Evolutionary conservation across 2,888 invertebrate genomes (phyloP).

Genomic region (Chirona hameri): DNA sequence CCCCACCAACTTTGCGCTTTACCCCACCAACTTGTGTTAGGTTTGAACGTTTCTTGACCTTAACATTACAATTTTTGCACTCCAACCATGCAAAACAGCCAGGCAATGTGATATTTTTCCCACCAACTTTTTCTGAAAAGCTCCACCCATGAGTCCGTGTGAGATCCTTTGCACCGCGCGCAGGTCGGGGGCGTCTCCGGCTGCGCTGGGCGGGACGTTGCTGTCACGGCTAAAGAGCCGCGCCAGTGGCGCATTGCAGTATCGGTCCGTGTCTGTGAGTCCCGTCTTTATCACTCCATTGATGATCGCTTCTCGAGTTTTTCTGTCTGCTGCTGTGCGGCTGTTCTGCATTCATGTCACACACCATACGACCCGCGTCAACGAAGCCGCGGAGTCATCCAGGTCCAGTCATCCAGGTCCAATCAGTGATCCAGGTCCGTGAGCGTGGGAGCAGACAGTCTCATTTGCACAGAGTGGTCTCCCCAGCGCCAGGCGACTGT

Average conservation of each 20-base stretch:
- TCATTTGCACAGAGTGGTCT: background rate
- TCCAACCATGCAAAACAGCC: no score
- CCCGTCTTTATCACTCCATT: background rate
- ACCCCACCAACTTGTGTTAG: no score
- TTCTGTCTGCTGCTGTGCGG: background rate
- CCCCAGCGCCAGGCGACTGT: background rate
- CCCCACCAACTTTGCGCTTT: no score
- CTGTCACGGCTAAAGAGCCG: background rate
- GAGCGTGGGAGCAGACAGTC: background rate
- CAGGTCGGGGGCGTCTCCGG: background rate
- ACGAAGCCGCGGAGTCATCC: background rate
- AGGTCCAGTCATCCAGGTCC: background rate
- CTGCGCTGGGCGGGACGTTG: background rate
- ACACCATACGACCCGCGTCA: background rate
- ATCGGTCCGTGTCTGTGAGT: background rate
- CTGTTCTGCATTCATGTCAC: background rate
- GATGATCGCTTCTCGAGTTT: background rate
- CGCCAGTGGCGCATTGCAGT: background rate
- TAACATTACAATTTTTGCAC: no score
- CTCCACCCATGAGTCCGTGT: no score
- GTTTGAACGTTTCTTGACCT: no score
- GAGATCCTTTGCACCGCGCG: background rate
- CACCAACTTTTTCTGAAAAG: no score
- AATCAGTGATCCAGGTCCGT: background rate
- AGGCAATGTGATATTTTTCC: no score